These are phyloP conservation scores for Amniataba percoides DNA, from an alignment of 2,797 vertebrate genomes.

Conservation along the genomic window DNA sequence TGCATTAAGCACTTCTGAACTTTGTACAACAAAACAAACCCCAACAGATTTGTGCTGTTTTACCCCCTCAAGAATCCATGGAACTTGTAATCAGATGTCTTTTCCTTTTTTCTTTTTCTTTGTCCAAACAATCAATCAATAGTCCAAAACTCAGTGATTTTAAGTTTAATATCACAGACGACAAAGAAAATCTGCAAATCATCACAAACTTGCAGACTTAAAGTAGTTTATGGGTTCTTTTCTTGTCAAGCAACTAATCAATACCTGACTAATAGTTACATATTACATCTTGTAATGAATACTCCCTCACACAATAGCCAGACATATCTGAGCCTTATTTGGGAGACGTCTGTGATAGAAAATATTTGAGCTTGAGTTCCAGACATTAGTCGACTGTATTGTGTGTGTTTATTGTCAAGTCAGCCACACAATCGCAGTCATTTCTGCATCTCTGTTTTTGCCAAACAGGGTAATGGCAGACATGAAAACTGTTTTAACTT, in stretches of 20 bases:
- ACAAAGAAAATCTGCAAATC: background rate
- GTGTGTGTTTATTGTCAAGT: no score
- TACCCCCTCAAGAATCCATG: no score
- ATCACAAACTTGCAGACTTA: background rate
- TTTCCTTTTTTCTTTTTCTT: background rate
- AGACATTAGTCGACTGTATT: constrained; percentile 6
- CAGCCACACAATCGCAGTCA: background rate
- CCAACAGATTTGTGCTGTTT: no score
- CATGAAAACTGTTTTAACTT: background rate
- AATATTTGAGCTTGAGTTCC: constrained; percentile 26
- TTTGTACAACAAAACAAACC: background rate
- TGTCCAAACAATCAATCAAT: background rate
- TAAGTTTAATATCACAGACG: background rate
- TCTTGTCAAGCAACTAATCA: no score
- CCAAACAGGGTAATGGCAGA: background rate
- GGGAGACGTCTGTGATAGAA: constrained; percentile 13
- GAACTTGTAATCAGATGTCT: background rate
- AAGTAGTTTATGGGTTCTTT: background rate
- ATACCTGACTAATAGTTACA: background rate
- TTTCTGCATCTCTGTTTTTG: background rate
- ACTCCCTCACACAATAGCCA: background rate
- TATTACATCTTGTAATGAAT: background rate
- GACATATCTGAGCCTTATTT: constrained; percentile 18
- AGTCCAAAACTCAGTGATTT: background rate
- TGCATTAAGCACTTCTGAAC: background rate